Conservation (phyloP, 2,888 invertebrate genomes). For the Chouioia cunea region DNA sequence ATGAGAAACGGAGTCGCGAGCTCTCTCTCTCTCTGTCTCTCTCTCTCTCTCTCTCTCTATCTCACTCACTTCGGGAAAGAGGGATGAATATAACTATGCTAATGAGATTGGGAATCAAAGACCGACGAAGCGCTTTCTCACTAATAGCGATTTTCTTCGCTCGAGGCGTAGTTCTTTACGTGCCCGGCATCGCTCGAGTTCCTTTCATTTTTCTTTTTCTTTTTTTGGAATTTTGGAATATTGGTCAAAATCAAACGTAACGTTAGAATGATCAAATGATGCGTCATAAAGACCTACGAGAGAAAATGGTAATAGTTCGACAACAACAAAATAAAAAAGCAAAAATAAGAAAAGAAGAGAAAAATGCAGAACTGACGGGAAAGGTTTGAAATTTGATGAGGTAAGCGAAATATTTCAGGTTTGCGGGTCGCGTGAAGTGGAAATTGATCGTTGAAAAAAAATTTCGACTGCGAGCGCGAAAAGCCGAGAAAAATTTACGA, state of each 20-base stretch:
- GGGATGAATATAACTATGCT: slow-evolving; percentile 25
- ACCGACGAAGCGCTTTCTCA: slow-evolving; percentile 14
- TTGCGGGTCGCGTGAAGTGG: slow-evolving; percentile 2
- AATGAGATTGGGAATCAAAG: slow-evolving; percentile 36
- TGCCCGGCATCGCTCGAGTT: too few species aligned
- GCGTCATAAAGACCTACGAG: too few species aligned
- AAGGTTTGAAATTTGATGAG: slow-evolving; percentile 6
- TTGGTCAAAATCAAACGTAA: too few species aligned
- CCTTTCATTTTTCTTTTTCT: too few species aligned
- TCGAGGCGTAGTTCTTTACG: not conserved
- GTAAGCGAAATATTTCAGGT: slow-evolving; percentile 22
- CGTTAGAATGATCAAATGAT: too few species aligned
- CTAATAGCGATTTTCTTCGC: not conserved
- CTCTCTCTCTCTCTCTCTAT: too few species aligned
- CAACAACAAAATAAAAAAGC: too few species aligned
- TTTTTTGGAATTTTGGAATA: too few species aligned
- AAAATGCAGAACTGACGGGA: too few species aligned
- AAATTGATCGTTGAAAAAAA: slow-evolving; percentile 7
- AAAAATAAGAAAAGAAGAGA: too few species aligned
- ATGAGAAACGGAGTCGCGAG: slow-evolving; percentile 21
- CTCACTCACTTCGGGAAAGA: not conserved
- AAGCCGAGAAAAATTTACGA: not conserved
- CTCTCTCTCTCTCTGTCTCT: not conserved
- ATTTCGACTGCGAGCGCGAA: not conserved
- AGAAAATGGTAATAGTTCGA: too few species aligned